These are phyloP conservation scores for Sinelater perroti DNA, from an alignment of 2,888 invertebrate genomes.

Conservation along the genomic window DNA sequence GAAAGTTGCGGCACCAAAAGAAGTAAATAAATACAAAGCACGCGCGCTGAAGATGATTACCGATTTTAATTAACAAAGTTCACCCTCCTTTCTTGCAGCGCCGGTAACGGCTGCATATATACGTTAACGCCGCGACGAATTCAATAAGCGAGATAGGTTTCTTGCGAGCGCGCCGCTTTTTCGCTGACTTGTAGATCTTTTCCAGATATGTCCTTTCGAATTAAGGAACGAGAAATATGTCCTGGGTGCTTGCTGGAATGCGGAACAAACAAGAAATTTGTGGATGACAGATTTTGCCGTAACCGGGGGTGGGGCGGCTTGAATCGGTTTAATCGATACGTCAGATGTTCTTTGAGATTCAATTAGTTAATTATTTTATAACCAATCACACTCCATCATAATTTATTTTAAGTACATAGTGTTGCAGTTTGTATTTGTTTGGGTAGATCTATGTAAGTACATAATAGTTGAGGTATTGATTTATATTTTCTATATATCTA, in stretches of 20 bases:
- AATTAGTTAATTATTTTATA: no score
- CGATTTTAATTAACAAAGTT: constrained; percentile 42
- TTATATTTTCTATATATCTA: no score
- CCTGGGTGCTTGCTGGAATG: constrained; percentile 1
- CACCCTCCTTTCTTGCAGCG: constrained; percentile 23
- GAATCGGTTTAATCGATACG: no score
- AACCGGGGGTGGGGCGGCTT: no score
- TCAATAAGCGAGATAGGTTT: constrained; percentile 13
- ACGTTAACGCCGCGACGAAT: constrained; percentile 14
- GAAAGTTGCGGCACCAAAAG: constrained; percentile 27
- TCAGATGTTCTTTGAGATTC: no score
- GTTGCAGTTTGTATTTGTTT: no score
- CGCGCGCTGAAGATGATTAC: constrained; percentile 35
- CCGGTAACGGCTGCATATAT: constrained; percentile 23
- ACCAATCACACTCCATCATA: no score
- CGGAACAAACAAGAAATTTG: constrained; percentile 19
- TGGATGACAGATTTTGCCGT: constrained; percentile 15
- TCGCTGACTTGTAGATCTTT: constrained; percentile 10
- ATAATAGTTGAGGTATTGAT: no score
- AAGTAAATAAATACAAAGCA: constrained; percentile 35
- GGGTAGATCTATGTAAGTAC: no score
- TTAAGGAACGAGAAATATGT: constrained; percentile 6
- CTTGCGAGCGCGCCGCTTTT: constrained; percentile 5
- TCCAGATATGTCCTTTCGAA: constrained; percentile 2
- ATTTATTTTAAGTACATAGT: no score